Evolutionary conservation across 2,113 vertebrate species (phyloP).

Genomic region (Axis porcinus): DNA sequence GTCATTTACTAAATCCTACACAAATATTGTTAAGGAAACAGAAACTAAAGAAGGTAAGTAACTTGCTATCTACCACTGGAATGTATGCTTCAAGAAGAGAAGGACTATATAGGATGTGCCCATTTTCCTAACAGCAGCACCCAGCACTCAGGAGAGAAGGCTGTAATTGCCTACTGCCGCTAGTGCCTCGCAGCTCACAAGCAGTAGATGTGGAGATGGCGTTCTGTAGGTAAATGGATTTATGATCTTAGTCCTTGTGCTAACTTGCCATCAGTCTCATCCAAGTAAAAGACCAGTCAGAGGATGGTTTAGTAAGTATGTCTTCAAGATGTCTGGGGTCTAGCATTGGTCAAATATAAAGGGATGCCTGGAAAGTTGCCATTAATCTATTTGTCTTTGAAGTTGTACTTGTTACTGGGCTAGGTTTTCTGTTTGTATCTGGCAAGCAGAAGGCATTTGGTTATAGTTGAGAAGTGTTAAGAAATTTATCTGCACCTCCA

Average conservation of each 20-base stretch:
- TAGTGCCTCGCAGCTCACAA: not conserved
- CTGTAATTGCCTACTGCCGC: not conserved
- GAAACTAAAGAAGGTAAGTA: not conserved
- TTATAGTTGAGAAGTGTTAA: not conserved
- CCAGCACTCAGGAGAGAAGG: not conserved
- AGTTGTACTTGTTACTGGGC: not conserved
- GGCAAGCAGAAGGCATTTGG: not conserved
- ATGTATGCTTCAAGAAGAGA: not conserved
- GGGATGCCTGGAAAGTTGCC: not conserved
- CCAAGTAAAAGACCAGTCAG: not conserved
- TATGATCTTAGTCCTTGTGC: not conserved
- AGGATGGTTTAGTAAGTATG: not conserved
- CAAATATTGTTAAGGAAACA: not conserved
- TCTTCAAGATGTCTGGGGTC: not conserved
- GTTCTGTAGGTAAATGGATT: not conserved
- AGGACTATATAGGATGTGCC: accelerated
- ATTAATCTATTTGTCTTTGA: not conserved
- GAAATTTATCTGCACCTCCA: not conserved
- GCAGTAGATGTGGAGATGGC: not conserved
- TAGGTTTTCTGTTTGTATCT: not conserved
- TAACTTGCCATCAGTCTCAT: not conserved
- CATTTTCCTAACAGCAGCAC: not conserved
- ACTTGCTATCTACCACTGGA: not conserved
- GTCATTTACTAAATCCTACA: not conserved
- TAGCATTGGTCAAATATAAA: not conserved